Conservation (phyloP, 2,888 invertebrate species). For the Junonia oenone region DNA sequence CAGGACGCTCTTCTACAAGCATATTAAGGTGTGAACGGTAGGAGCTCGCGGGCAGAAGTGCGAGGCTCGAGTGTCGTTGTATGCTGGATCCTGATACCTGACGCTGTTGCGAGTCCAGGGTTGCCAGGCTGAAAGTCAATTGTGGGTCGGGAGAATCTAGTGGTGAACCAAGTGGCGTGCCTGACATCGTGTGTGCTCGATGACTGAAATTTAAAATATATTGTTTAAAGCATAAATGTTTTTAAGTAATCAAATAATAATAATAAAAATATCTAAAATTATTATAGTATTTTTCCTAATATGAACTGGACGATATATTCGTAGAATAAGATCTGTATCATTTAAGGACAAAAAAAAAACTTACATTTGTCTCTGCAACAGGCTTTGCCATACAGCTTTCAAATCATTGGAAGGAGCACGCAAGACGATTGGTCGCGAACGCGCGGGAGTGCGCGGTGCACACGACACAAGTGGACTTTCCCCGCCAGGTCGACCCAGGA, state of each 20-base stretch:
- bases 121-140: constrained; percentile 82
- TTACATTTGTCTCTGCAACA: constrained; percentile 92
- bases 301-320: too few relatives aligned
- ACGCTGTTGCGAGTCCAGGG: constrained; percentile 79
- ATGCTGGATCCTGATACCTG: constrained; percentile 81
- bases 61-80: constrained; percentile 69
- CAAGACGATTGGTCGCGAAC: constrained; percentile 85
- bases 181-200: constrained; percentile 89
- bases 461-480: constrained; percentile 87
- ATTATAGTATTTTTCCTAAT: too few relatives aligned
- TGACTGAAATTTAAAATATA: constrained; percentile 80
- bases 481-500: constrained; percentile 85
- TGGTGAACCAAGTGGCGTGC: constrained; percentile 90
- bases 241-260: not conserved
- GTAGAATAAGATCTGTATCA: not conserved
- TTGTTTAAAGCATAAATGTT: not conserved
- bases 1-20: constrained; percentile 68
- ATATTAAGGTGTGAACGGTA: constrained; percentile 72
- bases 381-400: constrained; percentile 94
- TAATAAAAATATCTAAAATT: too few relatives aligned
- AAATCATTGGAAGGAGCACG: constrained; percentile 90
- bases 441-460: constrained; percentile 84
- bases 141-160: constrained; percentile 88
- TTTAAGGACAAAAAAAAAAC: constrained; percentile 41
- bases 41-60: constrained; percentile 69